Base-by-base conservation (phyloP, 2,888 invertebrate species). In the Dasysyrphus tricinctus region DNA sequence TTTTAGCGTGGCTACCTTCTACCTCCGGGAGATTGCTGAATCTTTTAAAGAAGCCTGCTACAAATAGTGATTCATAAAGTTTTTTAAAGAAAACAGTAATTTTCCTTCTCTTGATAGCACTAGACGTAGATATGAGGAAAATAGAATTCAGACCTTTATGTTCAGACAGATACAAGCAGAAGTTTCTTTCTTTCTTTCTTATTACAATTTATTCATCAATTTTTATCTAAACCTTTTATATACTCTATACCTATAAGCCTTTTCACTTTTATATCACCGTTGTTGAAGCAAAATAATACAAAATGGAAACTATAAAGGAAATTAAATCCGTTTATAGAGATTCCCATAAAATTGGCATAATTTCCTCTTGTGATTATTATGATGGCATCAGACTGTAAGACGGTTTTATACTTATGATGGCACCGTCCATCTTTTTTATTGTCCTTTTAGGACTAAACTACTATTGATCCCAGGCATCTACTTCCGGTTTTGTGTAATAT, bases 271-370 rank as follows among this genome's bases (percentile, higher is more conserved):
- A 47, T 44, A 16, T 7, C n/a, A n/a, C 16, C 0, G 7, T 16
- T 47, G 16, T 47, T 47, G 47, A 47, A 16, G 47, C 16, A 47
- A 47, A 44, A n/a, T 44, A 44, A 24, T 44, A n/a, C 16, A 47
- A 16, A 47, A 47, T 47, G 16, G 9, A 47, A 47, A 47, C 47
- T 47, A 47, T 16, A 47, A 16, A 47, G 47, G 47, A 47, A 47
- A 47, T 47, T 47, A 47, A 47, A 47, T 8, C 16, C 47, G 47
- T 47, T 47, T 47, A 47, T 16, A 47, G 47, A 47, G 16, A 16
- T 47, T 47, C 47, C 47, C 47, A 47, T 47, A 47, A 47, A 47
- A 47, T 16, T 47, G 47, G 9, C 16, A 47, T 47, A 9, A 47
- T 47, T 47, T 47, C 47, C 47, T 47, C 4, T 47, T 6, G 6